phyloP scores from a whole-genome alignment of 2,113 vertebrate species.

The Notarius quadriscutis region DNA sequence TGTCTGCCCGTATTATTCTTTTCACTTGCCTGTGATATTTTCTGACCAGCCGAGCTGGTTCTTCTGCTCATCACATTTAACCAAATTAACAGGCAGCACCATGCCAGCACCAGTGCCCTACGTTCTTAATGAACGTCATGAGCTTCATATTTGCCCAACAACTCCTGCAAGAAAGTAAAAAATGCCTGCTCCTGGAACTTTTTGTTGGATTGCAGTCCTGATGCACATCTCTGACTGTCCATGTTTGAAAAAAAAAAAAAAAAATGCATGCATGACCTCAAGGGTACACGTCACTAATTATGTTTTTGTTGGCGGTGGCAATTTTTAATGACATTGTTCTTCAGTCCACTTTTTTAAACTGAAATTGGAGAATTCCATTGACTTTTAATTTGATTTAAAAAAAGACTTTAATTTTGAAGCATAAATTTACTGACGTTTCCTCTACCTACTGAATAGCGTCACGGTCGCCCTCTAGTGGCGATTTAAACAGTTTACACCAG shows the following conservation, averaged over 20 bases:
- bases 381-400: not conserved
- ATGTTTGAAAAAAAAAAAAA: not conserved
- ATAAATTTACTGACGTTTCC: not conserved
- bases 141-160: not conserved
- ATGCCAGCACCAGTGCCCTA: not conserved
- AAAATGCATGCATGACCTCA: not conserved
- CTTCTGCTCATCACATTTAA: not conserved
- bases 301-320: not conserved
- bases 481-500: not conserved
- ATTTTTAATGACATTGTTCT: not conserved
- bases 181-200: not conserved
- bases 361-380: not conserved
- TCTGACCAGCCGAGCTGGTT: too few relatives aligned
- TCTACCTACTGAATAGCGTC: too few relatives aligned
- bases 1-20: not conserved
- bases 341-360: not conserved
- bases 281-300: not conserved
- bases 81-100: not conserved
- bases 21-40: not conserved
- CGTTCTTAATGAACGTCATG: not conserved
- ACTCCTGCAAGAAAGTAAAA: not conserved
- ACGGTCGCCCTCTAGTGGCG: not conserved
- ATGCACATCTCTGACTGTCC: not conserved
- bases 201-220: not conserved
- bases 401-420: slow-evolving; percentile 1